Percentiles rank a stretch among this genome's conserved stretches.
phyloP scores from a whole-genome alignment of 2,113 vertebrate genomes.

The Emydocephalus ijimae region DNA sequence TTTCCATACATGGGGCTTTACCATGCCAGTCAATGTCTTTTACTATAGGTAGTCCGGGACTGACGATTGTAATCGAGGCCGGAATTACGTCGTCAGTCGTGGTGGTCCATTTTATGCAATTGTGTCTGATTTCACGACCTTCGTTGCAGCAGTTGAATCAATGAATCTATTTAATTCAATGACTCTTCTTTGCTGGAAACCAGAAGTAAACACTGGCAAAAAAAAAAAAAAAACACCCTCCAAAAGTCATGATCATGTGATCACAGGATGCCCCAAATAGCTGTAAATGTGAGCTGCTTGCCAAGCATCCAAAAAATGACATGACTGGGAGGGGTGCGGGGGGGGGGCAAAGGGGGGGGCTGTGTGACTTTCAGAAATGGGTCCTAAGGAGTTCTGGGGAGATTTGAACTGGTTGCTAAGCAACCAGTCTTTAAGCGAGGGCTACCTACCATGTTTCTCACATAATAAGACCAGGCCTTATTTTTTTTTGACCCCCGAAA shows the following conservation, averaged over 20 bases:
- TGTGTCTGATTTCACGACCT: background rate
- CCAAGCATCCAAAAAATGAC: background rate
- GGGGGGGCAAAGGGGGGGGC: accelerated
- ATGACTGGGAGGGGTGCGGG: background rate
- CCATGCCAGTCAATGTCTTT: background rate
- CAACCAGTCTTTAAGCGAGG: background rate
- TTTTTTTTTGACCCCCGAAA: no score
- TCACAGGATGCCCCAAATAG: background rate
- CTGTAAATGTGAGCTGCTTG: background rate
- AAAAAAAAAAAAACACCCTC: background rate
- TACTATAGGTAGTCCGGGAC: background rate
- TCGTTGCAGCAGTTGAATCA: background rate
- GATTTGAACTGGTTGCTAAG: background rate
- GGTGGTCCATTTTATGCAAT: background rate
- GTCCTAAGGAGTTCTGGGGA: background rate
- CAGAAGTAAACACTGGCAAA: background rate
- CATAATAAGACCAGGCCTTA: no score
- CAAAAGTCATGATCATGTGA: background rate
- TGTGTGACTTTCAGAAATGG: background rate
- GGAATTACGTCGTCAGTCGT: background rate
- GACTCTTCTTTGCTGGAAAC: background rate
- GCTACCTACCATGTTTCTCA: background rate
- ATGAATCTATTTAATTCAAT: background rate
- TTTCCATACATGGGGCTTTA: background rate
- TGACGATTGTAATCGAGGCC: background rate